phyloP scores from a whole-genome alignment of 2,888 invertebrate genomes.

The Phymatocera aterrima region DNA sequence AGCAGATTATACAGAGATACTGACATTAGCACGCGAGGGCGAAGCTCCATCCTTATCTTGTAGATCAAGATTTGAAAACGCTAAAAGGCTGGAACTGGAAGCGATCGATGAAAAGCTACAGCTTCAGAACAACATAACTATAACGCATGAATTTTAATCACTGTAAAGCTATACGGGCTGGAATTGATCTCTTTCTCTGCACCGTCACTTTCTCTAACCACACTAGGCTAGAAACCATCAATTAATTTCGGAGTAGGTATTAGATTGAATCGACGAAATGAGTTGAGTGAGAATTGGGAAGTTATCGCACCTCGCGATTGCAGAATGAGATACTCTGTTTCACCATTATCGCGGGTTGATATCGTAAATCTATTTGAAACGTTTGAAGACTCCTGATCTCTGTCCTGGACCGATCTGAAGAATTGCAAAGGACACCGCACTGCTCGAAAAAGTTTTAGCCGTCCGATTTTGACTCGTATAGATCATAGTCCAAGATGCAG shows the following conservation, averaged over 20 bases:
- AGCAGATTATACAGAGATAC: background rate
- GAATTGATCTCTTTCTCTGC: background rate
- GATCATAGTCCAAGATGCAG: too few species aligned
- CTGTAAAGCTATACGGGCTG: background rate
- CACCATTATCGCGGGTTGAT: background rate
- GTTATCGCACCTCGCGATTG: background rate
- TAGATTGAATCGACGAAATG: background rate
- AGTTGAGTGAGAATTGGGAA: background rate
- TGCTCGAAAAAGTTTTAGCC: too few species aligned
- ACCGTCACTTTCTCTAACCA: background rate
- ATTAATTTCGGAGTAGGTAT: background rate
- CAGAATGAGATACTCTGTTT: background rate
- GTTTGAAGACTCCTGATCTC: background rate
- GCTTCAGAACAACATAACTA: background rate
- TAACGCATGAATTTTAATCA: background rate
- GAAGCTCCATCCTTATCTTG: background rate
- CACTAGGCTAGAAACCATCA: background rate
- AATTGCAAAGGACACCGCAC: too few species aligned
- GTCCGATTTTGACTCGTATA: too few species aligned
- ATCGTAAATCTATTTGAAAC: background rate
- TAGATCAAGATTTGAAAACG: too few species aligned
- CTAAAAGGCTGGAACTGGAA: background rate
- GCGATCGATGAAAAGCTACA: background rate
- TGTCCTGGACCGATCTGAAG: background rate
- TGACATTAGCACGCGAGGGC: background rate